phyloP scores from a whole-genome alignment of 1,140 invertebrate genomes.

The Medauroidea extradentata region DNA sequence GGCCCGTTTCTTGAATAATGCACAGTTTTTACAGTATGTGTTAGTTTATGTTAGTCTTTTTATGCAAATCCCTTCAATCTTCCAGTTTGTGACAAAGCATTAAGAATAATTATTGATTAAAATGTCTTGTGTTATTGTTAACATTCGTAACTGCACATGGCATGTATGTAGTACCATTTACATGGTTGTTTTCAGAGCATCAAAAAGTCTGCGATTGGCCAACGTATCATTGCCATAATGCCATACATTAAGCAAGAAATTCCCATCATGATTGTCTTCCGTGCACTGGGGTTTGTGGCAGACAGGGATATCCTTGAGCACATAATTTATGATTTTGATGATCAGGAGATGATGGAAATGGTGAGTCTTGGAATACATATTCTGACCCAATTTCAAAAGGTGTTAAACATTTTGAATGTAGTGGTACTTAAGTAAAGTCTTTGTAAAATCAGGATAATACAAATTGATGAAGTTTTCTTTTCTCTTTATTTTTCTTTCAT shows the following conservation, averaged over 20 bases:
- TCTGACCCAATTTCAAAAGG: not conserved
- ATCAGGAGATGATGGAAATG: slow-evolving; percentile 99
- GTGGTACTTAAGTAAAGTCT: not conserved
- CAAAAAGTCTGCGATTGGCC: slow-evolving; percentile 96
- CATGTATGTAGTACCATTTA: too few relatives aligned
- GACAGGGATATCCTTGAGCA: slow-evolving; percentile 98
- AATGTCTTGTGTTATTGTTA: too few relatives aligned
- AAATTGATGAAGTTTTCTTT: not conserved
- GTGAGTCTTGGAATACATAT: slow-evolving; percentile 38
- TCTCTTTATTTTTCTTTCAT: not conserved
- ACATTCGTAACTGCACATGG: too few relatives aligned
- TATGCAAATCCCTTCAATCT: too few relatives aligned
- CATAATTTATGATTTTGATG: slow-evolving; percentile 98
- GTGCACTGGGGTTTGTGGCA: slow-evolving; percentile 95
- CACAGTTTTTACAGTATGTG: too few relatives aligned
- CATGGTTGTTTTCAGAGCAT: slow-evolving; percentile 68
- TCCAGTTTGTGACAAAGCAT: too few relatives aligned
- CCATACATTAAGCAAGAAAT: slow-evolving; percentile 99
- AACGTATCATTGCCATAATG: slow-evolving; percentile 94
- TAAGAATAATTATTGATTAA: too few relatives aligned
- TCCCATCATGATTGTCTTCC: slow-evolving; percentile 98
- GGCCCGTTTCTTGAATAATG: too few relatives aligned
- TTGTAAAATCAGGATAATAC: not conserved
- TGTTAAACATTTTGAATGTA: not conserved
- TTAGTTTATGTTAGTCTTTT: too few relatives aligned